These are phyloP conservation scores for Halcyon smyrnensis DNA, from an alignment of 2,797 vertebrate genomes.

Conservation along the genomic window DNA sequence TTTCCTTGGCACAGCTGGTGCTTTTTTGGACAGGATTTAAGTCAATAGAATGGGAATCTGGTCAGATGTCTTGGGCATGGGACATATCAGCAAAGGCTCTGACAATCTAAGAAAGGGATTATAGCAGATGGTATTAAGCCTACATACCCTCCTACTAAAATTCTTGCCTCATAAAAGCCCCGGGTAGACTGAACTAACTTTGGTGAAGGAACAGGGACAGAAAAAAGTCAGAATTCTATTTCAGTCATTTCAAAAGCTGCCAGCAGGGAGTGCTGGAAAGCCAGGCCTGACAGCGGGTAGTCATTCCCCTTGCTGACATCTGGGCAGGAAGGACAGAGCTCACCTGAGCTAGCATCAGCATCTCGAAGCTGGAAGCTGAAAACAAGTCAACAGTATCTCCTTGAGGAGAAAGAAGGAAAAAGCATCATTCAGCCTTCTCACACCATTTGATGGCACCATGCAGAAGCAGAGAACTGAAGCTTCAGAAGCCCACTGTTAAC, in stretches of 20 bases:
- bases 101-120: not conserved
- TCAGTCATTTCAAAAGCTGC: not conserved
- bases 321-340: not conserved
- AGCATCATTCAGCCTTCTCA: conserved; percentile 15
- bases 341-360: conserved; percentile 15
- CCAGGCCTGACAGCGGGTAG: not conserved
- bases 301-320: not conserved
- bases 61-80: not conserved
- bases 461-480: not conserved
- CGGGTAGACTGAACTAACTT: not conserved
- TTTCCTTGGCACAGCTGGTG: not conserved
- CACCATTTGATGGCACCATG: not conserved
- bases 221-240: not conserved
- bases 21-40: not conserved
- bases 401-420: conserved; percentile 1
- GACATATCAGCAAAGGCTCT: not conserved
- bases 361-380: not conserved
- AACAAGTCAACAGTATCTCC: not conserved
- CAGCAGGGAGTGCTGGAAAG: not conserved
- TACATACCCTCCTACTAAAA: not conserved
- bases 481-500: not conserved
- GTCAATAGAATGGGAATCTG: not conserved
- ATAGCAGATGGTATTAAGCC: not conserved
- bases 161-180: not conserved
- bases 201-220: not conserved